Conservation (phyloP, 2,113 vertebrate species). For the Podarcis muralis region DNA sequence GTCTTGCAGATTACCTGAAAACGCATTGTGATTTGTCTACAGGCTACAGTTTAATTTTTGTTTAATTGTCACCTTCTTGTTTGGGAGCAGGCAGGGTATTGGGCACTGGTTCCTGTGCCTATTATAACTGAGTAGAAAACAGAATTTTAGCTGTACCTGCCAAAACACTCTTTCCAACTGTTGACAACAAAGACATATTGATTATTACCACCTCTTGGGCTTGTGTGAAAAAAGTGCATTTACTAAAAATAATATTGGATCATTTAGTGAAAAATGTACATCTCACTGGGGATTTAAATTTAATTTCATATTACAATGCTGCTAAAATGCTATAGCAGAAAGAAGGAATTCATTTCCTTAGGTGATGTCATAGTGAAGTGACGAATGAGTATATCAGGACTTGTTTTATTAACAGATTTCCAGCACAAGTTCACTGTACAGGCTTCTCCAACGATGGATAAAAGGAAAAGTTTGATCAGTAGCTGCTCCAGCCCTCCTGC, state of each 20-base stretch:
- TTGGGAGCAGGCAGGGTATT: background rate
- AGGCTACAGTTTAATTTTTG: background rate
- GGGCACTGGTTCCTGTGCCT: background rate
- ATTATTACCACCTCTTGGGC: background rate
- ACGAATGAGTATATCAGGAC: conserved; percentile 14
- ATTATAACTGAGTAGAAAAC: background rate
- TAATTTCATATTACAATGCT: rapidly evolving
- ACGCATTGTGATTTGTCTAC: background rate
- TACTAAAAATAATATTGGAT: background rate
- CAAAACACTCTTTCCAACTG: background rate
- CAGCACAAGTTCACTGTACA: conserved; percentile 99
- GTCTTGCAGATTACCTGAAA: background rate
- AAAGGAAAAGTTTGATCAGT: conserved; percentile 88
- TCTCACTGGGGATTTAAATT: background rate
- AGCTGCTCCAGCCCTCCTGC: conserved; percentile 91
- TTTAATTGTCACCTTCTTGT: background rate
- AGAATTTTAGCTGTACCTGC: background rate
- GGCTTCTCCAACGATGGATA: conserved; percentile 94
- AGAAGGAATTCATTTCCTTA: background rate
- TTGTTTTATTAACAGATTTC: conserved; percentile 83
- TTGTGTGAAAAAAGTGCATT: background rate
- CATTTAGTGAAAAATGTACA: background rate
- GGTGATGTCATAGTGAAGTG: background rate
- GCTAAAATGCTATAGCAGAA: background rate
- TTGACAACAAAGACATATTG: background rate